Evolutionary conservation across 2,113 vertebrate genomes (phyloP).

Genomic region (Lanius ludovicianus): DNA sequence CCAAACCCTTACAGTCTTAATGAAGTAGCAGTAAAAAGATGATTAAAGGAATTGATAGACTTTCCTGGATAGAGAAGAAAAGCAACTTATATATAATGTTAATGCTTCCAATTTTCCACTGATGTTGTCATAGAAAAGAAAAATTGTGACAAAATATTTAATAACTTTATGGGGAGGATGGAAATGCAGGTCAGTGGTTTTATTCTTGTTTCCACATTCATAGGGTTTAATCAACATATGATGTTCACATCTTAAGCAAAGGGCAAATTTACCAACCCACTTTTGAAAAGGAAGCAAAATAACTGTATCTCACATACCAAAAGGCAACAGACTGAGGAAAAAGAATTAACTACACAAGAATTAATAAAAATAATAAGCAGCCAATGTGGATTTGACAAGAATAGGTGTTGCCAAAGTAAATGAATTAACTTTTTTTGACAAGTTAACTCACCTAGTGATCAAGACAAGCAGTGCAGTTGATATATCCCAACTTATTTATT

Average conservation of each 20-base stretch:
- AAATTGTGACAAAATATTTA: not conserved
- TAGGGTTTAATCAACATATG: not conserved
- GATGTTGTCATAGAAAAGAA: not conserved
- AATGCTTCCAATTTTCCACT: not conserved
- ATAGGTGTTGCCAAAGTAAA: not conserved
- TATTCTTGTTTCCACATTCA: not conserved
- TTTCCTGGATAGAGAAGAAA: not conserved
- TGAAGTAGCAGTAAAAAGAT: not conserved
- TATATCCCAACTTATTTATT: not conserved
- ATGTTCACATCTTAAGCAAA: not conserved
- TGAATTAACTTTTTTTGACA: not conserved
- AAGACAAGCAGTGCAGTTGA: not conserved
- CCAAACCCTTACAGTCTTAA: not conserved
- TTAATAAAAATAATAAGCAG: not conserved
- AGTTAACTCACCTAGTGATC: not conserved
- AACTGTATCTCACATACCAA: not conserved
- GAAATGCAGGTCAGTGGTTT: not conserved
- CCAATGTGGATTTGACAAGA: not conserved
- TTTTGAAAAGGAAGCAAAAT: not conserved
- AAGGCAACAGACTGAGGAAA: not conserved
- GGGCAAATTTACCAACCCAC: not conserved
- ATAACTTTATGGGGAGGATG: not conserved
- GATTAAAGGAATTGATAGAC: not conserved
- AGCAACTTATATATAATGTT: not conserved
- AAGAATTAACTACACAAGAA: not conserved